These are phyloP conservation scores for Lasioglossum morio DNA, from an alignment of 2,888 invertebrate species.

Conservation along the genomic window DNA sequence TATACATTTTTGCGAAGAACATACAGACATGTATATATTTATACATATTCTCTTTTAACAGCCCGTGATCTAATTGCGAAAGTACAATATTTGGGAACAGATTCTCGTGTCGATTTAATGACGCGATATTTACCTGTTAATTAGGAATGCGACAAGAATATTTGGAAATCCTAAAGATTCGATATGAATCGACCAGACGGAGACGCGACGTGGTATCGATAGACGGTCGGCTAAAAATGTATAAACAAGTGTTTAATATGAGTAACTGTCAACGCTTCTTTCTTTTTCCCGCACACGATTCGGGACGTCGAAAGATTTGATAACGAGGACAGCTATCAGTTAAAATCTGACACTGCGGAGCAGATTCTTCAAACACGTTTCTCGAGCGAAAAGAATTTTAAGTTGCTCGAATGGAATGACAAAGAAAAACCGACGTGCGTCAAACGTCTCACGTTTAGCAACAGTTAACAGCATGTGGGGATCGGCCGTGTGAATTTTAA, in stretches of 20 bases:
- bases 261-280: slow-evolving; percentile 8
- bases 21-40: too few relatives aligned
- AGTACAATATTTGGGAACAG: not conserved
- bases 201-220: slow-evolving; percentile 31
- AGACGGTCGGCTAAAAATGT: slow-evolving; percentile 65
- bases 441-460: not conserved
- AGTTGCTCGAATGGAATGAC: not conserved
- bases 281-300: not conserved
- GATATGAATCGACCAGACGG: slow-evolving; percentile 11
- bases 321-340: slow-evolving; percentile 48
- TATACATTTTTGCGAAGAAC: too few relatives aligned
- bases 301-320: not conserved
- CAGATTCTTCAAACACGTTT: slow-evolving; percentile 37
- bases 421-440: not conserved
- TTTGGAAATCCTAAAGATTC: slow-evolving; percentile 22
- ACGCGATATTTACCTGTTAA: slow-evolving; percentile 30
- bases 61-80: not conserved
- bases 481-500: not conserved
- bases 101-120: not conserved
- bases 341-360: slow-evolving; percentile 56
- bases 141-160: slow-evolving; percentile 25
- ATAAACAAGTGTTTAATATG: slow-evolving; percentile 69
- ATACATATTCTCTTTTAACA: too few relatives aligned
- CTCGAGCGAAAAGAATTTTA: not conserved
- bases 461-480: not conserved